Percentiles rank a stretch among this genome's conserved stretches.
Conservation (phyloP, 2,797 vertebrate genomes). For the Alosa sapidissima region DNA sequence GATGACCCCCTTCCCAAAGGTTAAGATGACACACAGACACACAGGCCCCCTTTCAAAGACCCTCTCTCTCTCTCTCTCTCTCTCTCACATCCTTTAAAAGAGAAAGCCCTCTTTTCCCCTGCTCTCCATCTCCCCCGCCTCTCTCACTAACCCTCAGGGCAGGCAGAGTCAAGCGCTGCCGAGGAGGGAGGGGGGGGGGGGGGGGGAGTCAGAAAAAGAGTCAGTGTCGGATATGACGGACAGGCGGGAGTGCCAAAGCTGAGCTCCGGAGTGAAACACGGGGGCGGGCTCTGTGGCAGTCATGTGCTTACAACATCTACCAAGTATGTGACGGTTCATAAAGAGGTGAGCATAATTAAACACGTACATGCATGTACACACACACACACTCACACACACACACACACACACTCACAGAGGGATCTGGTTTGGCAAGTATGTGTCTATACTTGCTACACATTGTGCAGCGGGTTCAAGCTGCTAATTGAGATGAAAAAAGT, state of each 20-base stretch:
- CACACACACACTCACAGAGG: constrained; percentile 54
- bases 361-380: constrained; percentile 61
- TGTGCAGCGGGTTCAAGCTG: constrained; percentile 72
- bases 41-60: constrained; percentile 55
- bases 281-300: constrained; percentile 38
- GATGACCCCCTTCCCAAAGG: constrained; percentile 56
- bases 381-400: constrained; percentile 33
- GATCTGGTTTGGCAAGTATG: constrained; percentile 79
- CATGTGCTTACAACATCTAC: constrained; percentile 60
- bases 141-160: constrained; percentile 31
- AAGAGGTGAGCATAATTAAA: constrained; percentile 56
- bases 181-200: neutral
- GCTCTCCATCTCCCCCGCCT: constrained; percentile 42
- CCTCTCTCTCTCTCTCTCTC: constrained; percentile 49
- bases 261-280: constrained; percentile 43
- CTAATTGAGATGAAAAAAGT: constrained; percentile 79
- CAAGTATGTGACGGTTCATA: constrained; percentile 60
- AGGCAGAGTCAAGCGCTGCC: constrained; percentile 32
- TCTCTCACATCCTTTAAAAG: constrained; percentile 51
- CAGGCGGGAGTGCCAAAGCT: constrained; percentile 42
- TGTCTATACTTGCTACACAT: constrained; percentile 74
- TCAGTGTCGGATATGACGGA: constrained; percentile 48
- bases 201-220: constrained; percentile 31
- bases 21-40: constrained; percentile 61
- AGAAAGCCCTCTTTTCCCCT: constrained; percentile 48